phyloP scores from a whole-genome alignment of 2,797 vertebrate species.

The Streptopelia turtur region DNA sequence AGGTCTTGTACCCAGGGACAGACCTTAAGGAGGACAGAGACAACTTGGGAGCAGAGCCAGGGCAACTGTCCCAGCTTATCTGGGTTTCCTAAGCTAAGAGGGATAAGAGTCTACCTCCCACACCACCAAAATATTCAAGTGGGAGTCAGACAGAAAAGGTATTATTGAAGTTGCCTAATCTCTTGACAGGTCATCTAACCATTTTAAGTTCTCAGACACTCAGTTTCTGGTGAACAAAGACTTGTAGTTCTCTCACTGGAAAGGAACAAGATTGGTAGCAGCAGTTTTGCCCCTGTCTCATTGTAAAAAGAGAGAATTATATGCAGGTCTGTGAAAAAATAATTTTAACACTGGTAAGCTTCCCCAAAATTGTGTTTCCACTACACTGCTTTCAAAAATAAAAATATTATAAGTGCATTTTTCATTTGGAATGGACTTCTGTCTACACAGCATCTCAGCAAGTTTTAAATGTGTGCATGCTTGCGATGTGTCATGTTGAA shows the following conservation, averaged over 20 bases:
- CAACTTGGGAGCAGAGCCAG: neutral
- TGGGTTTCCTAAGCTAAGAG: neutral
- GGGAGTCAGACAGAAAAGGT: neutral
- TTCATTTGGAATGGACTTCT: neutral
- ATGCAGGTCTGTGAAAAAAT: neutral
- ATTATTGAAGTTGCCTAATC: neutral
- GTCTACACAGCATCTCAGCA: neutral
- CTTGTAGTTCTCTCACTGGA: neutral
- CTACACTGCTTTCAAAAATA: neutral
- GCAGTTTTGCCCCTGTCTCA: neutral
- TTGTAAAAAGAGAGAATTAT: neutral
- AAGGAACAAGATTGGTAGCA: neutral
- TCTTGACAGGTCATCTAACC: neutral
- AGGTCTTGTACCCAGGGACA: neutral
- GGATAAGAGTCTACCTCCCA: neutral
- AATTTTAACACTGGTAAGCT: neutral
- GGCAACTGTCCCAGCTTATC: neutral
- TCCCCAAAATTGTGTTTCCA: neutral
- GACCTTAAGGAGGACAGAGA: neutral
- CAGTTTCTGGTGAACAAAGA: neutral
- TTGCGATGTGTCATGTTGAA: neutral
- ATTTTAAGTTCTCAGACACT: neutral
- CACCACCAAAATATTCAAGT: neutral
- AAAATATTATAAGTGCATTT: neutral
- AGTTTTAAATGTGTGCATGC: neutral